Percentiles rank a stretch among this genome's conserved stretches.
phyloP scores from a whole-genome alignment of 2,888 invertebrate species.

The Drosophila fulvimacula region DNA sequence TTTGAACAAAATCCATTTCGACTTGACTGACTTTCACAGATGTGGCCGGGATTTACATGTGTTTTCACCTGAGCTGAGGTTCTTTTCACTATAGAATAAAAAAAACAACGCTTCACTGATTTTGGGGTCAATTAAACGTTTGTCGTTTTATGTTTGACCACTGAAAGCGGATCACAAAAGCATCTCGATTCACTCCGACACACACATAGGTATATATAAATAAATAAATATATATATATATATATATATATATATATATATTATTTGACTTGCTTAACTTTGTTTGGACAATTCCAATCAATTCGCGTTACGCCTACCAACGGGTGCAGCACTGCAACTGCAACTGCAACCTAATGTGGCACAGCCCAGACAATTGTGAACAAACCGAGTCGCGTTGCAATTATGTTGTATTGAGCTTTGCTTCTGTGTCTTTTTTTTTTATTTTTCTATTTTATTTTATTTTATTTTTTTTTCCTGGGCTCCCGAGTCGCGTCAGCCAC shows the following conservation, averaged over 20 bases:
- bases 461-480: constrained; percentile 8
- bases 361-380: constrained; percentile 46
- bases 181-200: constrained; percentile 20
- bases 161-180: constrained; percentile 37
- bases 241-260: constrained; percentile 12
- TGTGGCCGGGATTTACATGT: constrained; percentile 2
- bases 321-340: constrained; percentile 60
- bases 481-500: constrained; percentile 39
- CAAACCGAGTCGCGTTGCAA: constrained; percentile 51
- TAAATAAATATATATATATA: too few relatives aligned
- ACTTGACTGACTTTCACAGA: neutral
- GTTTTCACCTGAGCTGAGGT: neutral
- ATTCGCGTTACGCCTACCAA: constrained; percentile 49
- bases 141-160: constrained; percentile 65
- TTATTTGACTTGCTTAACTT: constrained; percentile 12
- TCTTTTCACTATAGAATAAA: constrained; percentile 7
- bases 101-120: constrained; percentile 67
- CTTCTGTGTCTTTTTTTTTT: constrained; percentile 8
- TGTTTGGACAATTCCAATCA: constrained; percentile 46
- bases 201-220: neutral
- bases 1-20: constrained; percentile 18
- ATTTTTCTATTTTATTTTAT: constrained; percentile 3
- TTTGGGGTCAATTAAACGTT: constrained; percentile 79
- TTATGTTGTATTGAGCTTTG: constrained; percentile 68
- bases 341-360: constrained; percentile 32